Conservation (phyloP, 2,113 vertebrate species). For the Cebus imitator region DNA sequence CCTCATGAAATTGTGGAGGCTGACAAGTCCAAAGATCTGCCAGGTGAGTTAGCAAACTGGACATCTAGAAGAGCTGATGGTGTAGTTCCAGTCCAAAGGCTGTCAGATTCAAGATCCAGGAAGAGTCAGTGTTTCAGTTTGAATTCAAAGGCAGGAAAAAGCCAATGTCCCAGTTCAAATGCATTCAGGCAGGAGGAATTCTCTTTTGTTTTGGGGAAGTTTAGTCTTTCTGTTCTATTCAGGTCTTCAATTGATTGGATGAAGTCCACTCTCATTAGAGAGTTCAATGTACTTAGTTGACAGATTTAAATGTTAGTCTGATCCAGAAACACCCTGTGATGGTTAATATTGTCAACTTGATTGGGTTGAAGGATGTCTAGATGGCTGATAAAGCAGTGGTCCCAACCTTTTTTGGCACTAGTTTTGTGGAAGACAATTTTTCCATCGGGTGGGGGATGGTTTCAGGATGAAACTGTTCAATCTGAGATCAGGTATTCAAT, state of each 20-base stretch:
- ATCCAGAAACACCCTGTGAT: background rate
- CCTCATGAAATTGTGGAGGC: background rate
- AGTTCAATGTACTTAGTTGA: background rate
- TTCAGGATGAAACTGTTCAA: too few species aligned
- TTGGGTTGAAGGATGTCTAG: too few species aligned
- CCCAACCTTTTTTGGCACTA: too few species aligned
- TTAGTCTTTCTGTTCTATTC: background rate
- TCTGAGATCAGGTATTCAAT: too few species aligned
- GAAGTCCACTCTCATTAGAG: background rate
- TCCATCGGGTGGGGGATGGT: too few species aligned
- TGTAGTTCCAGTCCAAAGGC: background rate
- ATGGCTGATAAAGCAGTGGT: too few species aligned
- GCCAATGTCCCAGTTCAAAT: background rate
- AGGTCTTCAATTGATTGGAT: background rate
- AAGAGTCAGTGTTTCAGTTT: background rate
- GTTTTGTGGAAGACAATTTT: too few species aligned
- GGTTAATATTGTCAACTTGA: too few species aligned
- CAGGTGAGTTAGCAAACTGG: background rate
- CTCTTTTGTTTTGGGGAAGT: background rate
- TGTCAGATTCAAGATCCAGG: background rate
- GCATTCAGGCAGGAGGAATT: background rate
- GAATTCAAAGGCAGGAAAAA: background rate
- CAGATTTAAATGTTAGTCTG: background rate
- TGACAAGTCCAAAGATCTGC: background rate
- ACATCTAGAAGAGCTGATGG: background rate